These are phyloP conservation scores for Tyria jacobaeae DNA, from an alignment of 2,888 invertebrate genomes.

Conservation along the genomic window DNA sequence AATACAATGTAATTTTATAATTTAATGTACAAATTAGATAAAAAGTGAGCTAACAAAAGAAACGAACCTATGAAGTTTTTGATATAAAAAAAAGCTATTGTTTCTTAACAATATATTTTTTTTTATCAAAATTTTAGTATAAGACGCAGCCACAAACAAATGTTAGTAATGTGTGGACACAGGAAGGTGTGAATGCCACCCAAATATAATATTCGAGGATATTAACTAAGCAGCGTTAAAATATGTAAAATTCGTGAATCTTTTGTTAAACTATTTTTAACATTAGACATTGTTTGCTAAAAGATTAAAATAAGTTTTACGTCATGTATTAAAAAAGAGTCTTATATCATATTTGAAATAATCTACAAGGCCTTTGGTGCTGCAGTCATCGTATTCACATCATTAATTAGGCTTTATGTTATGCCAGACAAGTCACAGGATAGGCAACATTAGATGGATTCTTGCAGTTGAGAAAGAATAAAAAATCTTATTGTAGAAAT, in stretches of 20 bases:
- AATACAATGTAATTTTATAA: not conserved
- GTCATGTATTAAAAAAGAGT: too few species aligned
- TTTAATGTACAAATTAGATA: too few species aligned
- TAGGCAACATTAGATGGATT: too few species aligned
- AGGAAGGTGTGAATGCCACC: conserved; percentile 2
- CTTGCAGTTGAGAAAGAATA: too few species aligned
- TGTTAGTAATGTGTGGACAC: not conserved
- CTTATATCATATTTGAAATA: conserved; percentile 3
- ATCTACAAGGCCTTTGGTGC: not conserved
- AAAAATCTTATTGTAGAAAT: too few species aligned
- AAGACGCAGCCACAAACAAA: not conserved
- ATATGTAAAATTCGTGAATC: conserved; percentile 18
- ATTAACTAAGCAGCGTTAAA: conserved; percentile 39
- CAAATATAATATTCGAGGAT: conserved; percentile 8
- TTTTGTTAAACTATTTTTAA: conserved; percentile 1
- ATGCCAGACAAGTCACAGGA: too few species aligned
- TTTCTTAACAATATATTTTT: too few species aligned
- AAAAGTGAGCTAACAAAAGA: too few species aligned
- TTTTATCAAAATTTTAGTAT: too few species aligned
- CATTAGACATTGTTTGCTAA: conserved; percentile 11
- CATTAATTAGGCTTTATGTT: too few species aligned
- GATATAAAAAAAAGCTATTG: too few species aligned
- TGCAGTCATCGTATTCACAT: not conserved
- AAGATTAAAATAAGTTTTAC: conserved; percentile 5
- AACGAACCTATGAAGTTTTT: too few species aligned